Percentiles rank a stretch among this genome's conserved stretches.
These are phyloP conservation scores for Amphipyra tragopoginis DNA, from an alignment of 2,888 invertebrate genomes.

Conservation along the genomic window DNA sequence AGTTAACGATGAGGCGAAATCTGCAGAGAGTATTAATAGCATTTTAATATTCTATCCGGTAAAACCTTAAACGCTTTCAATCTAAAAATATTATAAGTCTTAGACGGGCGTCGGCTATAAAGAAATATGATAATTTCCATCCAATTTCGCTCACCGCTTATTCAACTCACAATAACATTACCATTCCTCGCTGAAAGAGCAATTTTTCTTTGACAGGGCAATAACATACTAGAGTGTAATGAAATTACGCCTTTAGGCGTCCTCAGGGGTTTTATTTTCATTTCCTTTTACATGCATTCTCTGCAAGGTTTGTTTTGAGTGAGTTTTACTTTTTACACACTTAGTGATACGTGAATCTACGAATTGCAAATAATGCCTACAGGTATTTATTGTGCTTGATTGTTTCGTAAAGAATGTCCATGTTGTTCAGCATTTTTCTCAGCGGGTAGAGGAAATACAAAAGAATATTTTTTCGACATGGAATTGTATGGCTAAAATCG, in stretches of 20 bases:
- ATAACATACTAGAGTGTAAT: constrained; percentile 56
- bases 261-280: constrained; percentile 26
- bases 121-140: constrained; percentile 59
- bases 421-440: too few species aligned
- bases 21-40: constrained; percentile 65
- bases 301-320: constrained; percentile 31
- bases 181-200: constrained; percentile 52
- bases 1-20: constrained; percentile 73
- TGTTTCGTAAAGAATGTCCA: constrained; percentile 11
- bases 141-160: constrained; percentile 52
- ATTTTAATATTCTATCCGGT: constrained; percentile 44
- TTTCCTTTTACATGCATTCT: constrained; percentile 43
- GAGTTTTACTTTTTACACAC: constrained; percentile 15
- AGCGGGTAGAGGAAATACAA: too few species aligned
- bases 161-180: constrained; percentile 60
- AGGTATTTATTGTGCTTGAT: constrained; percentile 19
- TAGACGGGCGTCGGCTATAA: constrained; percentile 40
- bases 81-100: constrained; percentile 39
- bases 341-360: constrained; percentile 14
- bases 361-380: constrained; percentile 15
- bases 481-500: too few species aligned
- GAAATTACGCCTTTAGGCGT: constrained; percentile 48
- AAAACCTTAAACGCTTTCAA: constrained; percentile 40
- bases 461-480: too few species aligned
- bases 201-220: constrained; percentile 59